A percentile compares a stretch with the other conserved stretches of the same genome.
phyloP scores from a whole-genome alignment of 2,888 invertebrate genomes.

The Leptothorax acervorum region DNA sequence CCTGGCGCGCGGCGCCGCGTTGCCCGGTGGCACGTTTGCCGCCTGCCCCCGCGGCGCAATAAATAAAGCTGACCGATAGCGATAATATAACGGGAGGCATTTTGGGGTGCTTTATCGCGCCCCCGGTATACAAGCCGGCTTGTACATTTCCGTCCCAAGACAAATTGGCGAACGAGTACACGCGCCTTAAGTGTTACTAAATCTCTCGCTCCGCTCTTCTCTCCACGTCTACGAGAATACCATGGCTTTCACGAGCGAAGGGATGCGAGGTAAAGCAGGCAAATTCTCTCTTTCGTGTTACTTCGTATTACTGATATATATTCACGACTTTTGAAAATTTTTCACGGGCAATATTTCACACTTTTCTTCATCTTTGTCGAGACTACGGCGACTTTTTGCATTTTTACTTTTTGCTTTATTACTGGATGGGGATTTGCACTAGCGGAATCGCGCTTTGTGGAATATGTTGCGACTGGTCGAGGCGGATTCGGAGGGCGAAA shows the following conservation, averaged over 20 bases:
- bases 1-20: not conserved
- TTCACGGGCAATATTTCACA: not conserved
- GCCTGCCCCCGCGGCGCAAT: constrained; percentile 25
- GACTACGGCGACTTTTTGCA: not conserved
- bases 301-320: not conserved
- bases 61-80: constrained; percentile 59
- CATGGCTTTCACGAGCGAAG: not conserved
- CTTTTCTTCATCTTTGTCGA: not conserved
- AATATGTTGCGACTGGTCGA: not conserved
- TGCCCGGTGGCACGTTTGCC: not conserved
- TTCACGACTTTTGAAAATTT: not conserved
- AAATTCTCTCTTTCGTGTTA: constrained; percentile 2
- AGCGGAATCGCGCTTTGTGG: constrained; percentile 3
- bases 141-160: constrained; percentile 41
- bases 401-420: not conserved
- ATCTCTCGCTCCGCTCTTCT: constrained; percentile 5
- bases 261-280: not conserved
- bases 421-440: not conserved
- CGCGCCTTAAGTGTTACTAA: constrained; percentile 57
- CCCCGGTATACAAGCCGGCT: constrained; percentile 23
- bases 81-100: constrained; percentile 57
- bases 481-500: not conserved
- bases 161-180: constrained; percentile 56
- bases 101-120: constrained; percentile 42
- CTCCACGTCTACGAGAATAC: not conserved